These are phyloP conservation scores for Ceratotherium simum DNA, from an alignment of 2,113 vertebrate species.

Conservation along the genomic window DNA sequence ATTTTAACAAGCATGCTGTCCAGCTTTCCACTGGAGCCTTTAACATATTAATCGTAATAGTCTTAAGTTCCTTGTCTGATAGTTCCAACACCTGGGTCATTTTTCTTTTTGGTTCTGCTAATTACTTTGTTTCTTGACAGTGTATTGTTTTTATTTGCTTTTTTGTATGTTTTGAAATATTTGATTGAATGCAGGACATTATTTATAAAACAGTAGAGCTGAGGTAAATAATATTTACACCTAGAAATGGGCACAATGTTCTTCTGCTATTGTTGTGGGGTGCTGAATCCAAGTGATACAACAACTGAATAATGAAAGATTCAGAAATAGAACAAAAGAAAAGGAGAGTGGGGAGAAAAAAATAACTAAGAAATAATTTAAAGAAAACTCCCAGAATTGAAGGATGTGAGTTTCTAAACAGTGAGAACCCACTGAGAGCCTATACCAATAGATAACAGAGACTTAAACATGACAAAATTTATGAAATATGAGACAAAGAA, in stretches of 20 bases:
- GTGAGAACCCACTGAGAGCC: background rate
- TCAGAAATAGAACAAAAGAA: background rate
- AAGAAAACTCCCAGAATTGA: background rate
- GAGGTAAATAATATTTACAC: background rate
- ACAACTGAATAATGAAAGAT: background rate
- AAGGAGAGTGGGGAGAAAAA: background rate
- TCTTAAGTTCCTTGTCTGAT: background rate
- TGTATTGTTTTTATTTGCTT: background rate
- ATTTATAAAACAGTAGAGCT: background rate
- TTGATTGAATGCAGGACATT: background rate
- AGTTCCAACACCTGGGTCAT: background rate
- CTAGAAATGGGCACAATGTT: background rate
- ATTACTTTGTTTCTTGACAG: background rate
- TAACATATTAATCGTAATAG: background rate
- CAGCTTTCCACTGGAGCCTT: background rate
- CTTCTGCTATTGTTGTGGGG: background rate
- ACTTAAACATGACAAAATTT: background rate
- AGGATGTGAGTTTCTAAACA: background rate
- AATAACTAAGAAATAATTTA: background rate
- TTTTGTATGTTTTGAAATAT: background rate
- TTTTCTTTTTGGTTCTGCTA: background rate
- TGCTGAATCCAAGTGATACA: background rate
- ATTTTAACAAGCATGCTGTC: background rate
- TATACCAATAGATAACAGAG: background rate
- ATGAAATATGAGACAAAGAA: background rate